A percentile compares a stretch with the other conserved stretches of the same genome.
Conservation (phyloP, 2,113 vertebrate species). For the Pluvialis apricaria region DNA sequence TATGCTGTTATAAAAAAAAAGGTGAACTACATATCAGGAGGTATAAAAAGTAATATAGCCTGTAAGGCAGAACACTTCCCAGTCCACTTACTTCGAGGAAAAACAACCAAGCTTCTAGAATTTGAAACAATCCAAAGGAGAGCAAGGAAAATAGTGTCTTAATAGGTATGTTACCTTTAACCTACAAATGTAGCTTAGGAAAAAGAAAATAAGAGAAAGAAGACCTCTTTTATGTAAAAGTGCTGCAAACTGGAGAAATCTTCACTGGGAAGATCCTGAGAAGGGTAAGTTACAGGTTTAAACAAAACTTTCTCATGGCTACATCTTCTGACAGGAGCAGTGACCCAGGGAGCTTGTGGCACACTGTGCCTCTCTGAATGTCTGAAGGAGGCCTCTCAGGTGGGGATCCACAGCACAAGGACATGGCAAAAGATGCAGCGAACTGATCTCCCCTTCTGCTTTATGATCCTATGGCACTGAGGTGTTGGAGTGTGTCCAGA, state of each 20-base stretch:
- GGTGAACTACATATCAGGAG: not conserved
- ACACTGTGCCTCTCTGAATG: no score
- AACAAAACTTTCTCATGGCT: not conserved
- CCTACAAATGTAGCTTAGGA: not conserved
- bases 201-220: not conserved
- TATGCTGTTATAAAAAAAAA: not conserved
- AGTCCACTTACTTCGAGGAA: not conserved
- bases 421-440: rapidly evolving
- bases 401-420: rapidly evolving
- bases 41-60: not conserved
- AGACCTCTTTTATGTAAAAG: not conserved
- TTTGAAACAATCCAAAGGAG: not conserved
- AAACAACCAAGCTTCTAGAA: not conserved
- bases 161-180: rapidly evolving
- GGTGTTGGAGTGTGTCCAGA: no score
- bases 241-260: not conserved
- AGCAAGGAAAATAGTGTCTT: not conserved
- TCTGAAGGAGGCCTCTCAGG: no score
- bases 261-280: rapidly evolving
- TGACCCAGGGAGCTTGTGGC: no score
- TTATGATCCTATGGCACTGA: not conserved
- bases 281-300: not conserved
- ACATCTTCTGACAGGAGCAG: not conserved
- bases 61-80: not conserved
- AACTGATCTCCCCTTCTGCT: not conserved